Evolutionary conservation across 2,797 vertebrate species (phyloP).

Genomic region (Chiloscyllium punctatum): DNA sequence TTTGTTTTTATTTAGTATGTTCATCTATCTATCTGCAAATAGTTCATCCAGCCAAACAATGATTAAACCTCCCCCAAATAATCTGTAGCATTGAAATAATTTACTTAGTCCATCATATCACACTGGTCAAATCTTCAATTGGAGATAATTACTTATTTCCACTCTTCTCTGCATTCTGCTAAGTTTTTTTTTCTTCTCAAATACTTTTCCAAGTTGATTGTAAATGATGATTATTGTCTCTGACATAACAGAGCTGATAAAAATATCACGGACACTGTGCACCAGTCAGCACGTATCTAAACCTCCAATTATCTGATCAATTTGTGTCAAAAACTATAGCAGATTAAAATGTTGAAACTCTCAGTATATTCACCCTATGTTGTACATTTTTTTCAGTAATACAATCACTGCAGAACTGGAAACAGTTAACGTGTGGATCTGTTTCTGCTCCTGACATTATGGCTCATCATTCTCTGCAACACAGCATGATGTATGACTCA

Average conservation of each 20-base stretch:
- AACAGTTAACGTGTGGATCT: not conserved
- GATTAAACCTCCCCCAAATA: not conserved
- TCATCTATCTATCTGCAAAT: not conserved
- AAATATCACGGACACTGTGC: not conserved
- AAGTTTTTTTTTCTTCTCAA: not conserved
- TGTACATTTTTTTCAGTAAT: not conserved
- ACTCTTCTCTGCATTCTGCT: not conserved
- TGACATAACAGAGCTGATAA: not conserved
- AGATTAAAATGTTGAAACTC: not conserved
- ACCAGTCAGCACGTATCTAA: not conserved
- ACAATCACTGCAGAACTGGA: not conserved
- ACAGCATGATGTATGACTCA: not conserved
- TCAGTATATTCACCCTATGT: not conserved
- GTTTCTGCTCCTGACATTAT: not conserved
- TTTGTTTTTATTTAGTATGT: not conserved
- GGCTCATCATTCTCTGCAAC: not conserved
- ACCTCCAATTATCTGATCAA: not conserved
- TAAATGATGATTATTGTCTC: not conserved
- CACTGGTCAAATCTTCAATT: not conserved
- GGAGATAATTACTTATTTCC: not conserved
- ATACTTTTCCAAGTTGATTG: not conserved
- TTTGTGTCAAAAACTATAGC: not conserved
- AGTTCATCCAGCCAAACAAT: not conserved
- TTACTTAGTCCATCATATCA: not conserved
- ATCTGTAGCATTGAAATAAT: not conserved